Conservation (phyloP, 2,888 invertebrate genomes). For the Apodemia zela region DNA sequence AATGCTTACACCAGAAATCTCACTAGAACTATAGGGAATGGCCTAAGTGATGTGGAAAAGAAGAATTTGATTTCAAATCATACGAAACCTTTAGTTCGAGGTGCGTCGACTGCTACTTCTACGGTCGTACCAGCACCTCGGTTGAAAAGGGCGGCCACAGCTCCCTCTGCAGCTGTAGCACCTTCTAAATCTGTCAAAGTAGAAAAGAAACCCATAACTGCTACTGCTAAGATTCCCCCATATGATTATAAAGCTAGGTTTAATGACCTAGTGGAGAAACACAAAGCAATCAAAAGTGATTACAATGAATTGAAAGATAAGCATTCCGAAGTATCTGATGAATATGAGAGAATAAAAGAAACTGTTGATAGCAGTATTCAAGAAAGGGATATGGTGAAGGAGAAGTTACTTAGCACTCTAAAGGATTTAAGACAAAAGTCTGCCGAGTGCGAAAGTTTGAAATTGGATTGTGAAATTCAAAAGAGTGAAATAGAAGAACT, state of each 20-base stretch:
- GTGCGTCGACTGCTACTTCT: constrained; percentile 33
- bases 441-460: constrained; percentile 55
- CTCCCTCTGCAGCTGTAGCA: constrained; percentile 45
- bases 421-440: constrained; percentile 59
- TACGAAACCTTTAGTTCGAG: constrained; percentile 51
- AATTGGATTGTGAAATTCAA: constrained; percentile 64
- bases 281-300: constrained; percentile 76
- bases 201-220: constrained; percentile 56
- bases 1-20: constrained; percentile 42
- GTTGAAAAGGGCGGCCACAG: constrained; percentile 60
- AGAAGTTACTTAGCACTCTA: constrained; percentile 54
- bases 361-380: constrained; percentile 48
- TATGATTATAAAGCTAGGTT: constrained; percentile 85
- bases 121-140: constrained; percentile 46
- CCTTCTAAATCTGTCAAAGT: constrained; percentile 57
- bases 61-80: constrained; percentile 63
- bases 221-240: constrained; percentile 79
- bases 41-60: constrained; percentile 65
- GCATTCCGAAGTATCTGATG: constrained; percentile 71
- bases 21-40: constrained; percentile 50
- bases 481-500: constrained; percentile 67
- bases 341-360: constrained; percentile 73
- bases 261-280: constrained; percentile 80
- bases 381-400: constrained; percentile 60
- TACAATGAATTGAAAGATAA: constrained; percentile 73